Evolutionary conservation across 2,888 invertebrate genomes (phyloP), one percentile per base, ranked within the genome.

Genomic region (Amphimallon solstitiale): DNA sequence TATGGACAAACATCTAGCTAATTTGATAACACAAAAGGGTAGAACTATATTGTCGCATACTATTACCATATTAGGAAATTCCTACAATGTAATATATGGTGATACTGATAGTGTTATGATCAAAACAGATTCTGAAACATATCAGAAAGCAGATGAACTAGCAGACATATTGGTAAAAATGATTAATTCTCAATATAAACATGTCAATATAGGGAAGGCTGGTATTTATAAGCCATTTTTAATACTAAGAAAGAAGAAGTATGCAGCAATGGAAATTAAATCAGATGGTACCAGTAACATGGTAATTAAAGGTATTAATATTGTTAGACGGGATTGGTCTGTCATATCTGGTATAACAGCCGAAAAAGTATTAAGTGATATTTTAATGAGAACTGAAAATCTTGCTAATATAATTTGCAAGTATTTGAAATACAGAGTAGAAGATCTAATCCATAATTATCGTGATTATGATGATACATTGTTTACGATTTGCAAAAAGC

Each of bases 41-140:
- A 86, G 96, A 77, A 95, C 96, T 82, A 95, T 96, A 79, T 86
- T 98, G 19, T 88, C 93, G 81, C 92, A 93, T 76, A 86, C 97
- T 43, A 98, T 98, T 0, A 93, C 97, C 81, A 92, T 91, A 84
- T 86, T 95, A 80, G 7, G 6, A 9, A 34, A 59, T 29, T 43
- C 29, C 10, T 3, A 29, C n/a, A 95, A 98, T 74, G 99, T 99
- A 1, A 94, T 99, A 63, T 99, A 99, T 77, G 99, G 99, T 34
- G 99, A 99, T 82, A 99, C 99, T 0, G 99, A 99, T 85, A 98
- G 98, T 74, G 91, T 99, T 69, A 99, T 99, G 98, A 94, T 99
- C 71, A 97, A 98, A 80, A 97, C 98, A 0, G 95, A 97, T 79
- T 90, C 89, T 71, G 83, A 88, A 52, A 93, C 97, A 77, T 93